Evolutionary conservation across 92 coral and sea anemone species (phyloP).

Genomic region (Actinernus sp.): DNA sequence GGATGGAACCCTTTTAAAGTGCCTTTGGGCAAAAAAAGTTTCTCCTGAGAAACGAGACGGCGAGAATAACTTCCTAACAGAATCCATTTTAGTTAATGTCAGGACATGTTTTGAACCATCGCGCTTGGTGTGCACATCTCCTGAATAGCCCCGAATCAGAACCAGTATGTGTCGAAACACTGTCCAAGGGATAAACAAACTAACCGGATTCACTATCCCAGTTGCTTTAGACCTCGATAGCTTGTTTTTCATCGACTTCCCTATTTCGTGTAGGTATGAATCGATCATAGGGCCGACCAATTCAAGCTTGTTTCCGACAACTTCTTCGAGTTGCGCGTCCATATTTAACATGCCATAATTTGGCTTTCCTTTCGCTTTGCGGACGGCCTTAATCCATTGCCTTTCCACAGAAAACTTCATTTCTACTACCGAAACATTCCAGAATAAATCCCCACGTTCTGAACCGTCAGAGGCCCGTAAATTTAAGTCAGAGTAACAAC

Average conservation of each 20-base stretch:
- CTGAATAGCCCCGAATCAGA: slow-evolving; percentile 35
- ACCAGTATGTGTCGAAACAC: slow-evolving; percentile 52
- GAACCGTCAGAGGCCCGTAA: slow-evolving; percentile 5
- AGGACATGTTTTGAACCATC: slow-evolving; percentile 1
- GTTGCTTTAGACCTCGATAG: slow-evolving; percentile 55
- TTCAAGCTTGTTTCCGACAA: no score
- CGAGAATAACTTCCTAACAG: slow-evolving; percentile 27
- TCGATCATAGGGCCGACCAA: slow-evolving; percentile 68
- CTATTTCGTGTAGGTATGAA: slow-evolving; percentile 55
- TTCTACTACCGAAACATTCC: slow-evolving; percentile 40
- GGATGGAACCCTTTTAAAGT: slow-evolving; percentile 49
- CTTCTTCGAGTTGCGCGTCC: slow-evolving; percentile 56
- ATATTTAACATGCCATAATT: slow-evolving; percentile 50
- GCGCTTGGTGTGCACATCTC: slow-evolving; percentile 31
- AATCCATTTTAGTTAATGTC: slow-evolving; percentile 5
- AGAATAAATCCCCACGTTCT: slow-evolving; percentile 40
- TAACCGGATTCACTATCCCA: slow-evolving; percentile 44
- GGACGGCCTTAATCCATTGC: slow-evolving; percentile 45
- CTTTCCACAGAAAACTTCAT: slow-evolving; percentile 58
- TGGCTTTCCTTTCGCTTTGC: slow-evolving; percentile 51
- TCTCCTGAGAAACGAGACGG: slow-evolving; percentile 54
- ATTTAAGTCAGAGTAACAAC: background rate
- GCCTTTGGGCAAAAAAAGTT: slow-evolving; percentile 43
- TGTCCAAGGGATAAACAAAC: slow-evolving; percentile 49
- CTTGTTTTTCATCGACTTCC: slow-evolving; percentile 12